These are phyloP conservation scores for Microctonus brassicae DNA, from an alignment of 2,888 invertebrate species.

Conservation along the genomic window DNA sequence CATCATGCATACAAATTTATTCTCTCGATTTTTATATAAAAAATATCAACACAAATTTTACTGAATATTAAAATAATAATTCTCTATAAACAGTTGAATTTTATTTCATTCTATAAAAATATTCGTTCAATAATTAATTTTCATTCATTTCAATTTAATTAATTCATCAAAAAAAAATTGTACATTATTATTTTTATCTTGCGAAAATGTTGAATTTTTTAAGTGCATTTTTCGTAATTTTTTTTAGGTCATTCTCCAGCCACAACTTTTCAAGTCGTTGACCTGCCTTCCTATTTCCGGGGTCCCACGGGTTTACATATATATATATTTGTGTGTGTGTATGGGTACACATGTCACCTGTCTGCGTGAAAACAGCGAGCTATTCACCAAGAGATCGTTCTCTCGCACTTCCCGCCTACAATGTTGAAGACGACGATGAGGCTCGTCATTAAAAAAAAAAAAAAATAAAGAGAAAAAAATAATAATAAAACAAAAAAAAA, in stretches of 20 bases:
- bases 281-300: conserved; percentile 31
- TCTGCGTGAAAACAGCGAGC: conserved; percentile 57
- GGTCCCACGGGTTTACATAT: conserved; percentile 33
- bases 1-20: conserved; percentile 31
- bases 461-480: no score
- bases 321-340: conserved; percentile 25
- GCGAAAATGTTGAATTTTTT: no score
- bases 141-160: no score
- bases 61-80: no score
- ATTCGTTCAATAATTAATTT: neutral
- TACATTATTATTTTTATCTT: no score
- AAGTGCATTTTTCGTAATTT: neutral
- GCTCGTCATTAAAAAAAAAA: conserved; percentile 34
- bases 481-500: no score
- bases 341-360: conserved; percentile 54
- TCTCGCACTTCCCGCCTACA: conserved; percentile 29
- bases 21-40: conserved; percentile 10
- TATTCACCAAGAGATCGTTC: conserved; percentile 54
- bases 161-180: neutral
- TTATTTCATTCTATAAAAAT: no score
- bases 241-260: conserved; percentile 4
- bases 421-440: conserved; percentile 9
- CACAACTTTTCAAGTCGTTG: conserved; percentile 24
- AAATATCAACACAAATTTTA: neutral
- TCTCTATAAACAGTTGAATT: no score